These are phyloP conservation scores for Furcula furcula DNA, from an alignment of 2,888 invertebrate species.

Conservation along the genomic window DNA sequence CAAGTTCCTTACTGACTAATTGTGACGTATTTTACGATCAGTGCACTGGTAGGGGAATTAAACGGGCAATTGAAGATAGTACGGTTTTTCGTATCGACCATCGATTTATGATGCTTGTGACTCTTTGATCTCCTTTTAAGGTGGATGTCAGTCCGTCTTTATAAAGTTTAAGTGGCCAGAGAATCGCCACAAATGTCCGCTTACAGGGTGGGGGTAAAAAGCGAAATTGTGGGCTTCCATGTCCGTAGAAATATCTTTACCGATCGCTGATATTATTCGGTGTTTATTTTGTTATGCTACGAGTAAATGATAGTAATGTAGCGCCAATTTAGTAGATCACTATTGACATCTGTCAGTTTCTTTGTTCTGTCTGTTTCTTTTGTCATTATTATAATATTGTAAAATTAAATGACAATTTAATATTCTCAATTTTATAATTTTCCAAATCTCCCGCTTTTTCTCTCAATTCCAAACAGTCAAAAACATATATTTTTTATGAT, in stretches of 20 bases:
- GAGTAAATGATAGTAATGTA: no score
- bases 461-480: no score
- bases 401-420: no score
- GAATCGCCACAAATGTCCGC: constrained; percentile 43
- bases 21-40: constrained; percentile 73
- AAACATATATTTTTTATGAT: no score
- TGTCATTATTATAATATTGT: no score
- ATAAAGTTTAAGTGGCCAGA: constrained; percentile 41
- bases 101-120: constrained; percentile 64
- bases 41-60: constrained; percentile 54
- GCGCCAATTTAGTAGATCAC: no score
- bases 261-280: constrained; percentile 1
- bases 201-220: constrained; percentile 42
- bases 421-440: no score
- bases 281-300: no score
- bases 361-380: no score
- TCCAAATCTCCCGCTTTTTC: no score
- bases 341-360: no score
- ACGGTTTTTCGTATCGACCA: constrained; percentile 56
- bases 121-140: constrained; percentile 57
- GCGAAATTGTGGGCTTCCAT: constrained; percentile 28
- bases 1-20: constrained; percentile 67
- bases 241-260: constrained; percentile 22
- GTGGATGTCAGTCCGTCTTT: constrained; percentile 42
- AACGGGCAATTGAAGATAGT: constrained; percentile 64